phyloP scores from a whole-genome alignment of 2,113 vertebrate genomes.

The Falcunculus frontatus region DNA sequence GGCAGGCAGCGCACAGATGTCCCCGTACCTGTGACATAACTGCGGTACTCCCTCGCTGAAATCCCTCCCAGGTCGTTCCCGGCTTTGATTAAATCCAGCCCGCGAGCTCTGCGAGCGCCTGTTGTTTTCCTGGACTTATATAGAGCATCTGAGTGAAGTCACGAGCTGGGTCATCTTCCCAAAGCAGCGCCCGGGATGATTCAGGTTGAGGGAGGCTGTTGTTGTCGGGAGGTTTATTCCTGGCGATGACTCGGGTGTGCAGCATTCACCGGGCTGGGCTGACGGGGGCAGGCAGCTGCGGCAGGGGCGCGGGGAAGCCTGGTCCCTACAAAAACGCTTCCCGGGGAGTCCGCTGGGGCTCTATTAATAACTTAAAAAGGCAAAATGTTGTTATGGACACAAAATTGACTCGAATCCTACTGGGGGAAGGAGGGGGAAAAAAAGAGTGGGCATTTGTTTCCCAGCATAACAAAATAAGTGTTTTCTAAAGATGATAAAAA shows the following conservation, averaged over 20 bases:
- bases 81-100: slow-evolving; percentile 1
- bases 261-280: neutral
- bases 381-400: neutral
- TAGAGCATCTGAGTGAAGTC: slow-evolving; percentile 54
- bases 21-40: slow-evolving; percentile 88
- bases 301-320: neutral
- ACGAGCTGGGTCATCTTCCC: slow-evolving; percentile 50
- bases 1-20: neutral
- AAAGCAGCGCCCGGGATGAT: slow-evolving; percentile 58
- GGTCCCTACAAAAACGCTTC: neutral
- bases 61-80: neutral
- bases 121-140: slow-evolving; percentile 67
- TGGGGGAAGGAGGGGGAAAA: too few relatives aligned
- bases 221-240: slow-evolving; percentile 68
- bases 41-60: neutral
- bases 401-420: neutral
- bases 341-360: neutral
- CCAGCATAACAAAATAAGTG: fast-evolving
- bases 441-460: neutral
- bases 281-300: slow-evolving; percentile 39
- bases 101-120: slow-evolving; percentile 47
- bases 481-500: neutral
- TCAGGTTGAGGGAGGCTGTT: neutral
- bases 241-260: slow-evolving; percentile 49
- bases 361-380: neutral